phyloP scores from a whole-genome alignment of 2,113 vertebrate species.

The Lucifuga dentata region DNA sequence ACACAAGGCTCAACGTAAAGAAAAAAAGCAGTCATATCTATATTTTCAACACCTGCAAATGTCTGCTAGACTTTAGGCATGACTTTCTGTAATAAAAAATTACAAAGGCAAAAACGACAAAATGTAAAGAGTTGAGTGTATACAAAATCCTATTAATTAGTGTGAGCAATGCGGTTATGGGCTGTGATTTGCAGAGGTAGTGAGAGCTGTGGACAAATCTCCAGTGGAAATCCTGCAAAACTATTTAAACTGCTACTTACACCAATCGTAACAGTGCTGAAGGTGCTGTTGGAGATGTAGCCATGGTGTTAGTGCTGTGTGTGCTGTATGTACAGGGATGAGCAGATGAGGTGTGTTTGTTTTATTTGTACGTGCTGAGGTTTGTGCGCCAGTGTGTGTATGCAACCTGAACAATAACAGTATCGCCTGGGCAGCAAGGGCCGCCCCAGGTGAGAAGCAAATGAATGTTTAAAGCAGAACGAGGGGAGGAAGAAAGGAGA shows the following conservation, averaged over 20 bases:
- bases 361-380: conserved; percentile 89
- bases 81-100: conserved; percentile 78
- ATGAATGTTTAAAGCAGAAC: conserved; percentile 87
- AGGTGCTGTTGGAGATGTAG: conserved; percentile 49
- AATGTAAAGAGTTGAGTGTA: conserved; percentile 68
- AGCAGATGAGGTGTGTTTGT: conserved; percentile 72
- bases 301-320: conserved; percentile 53
- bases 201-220: conserved; percentile 57
- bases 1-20: conserved; percentile 63
- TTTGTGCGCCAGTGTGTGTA: conserved; percentile 77
- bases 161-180: conserved; percentile 69
- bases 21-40: conserved; percentile 68
- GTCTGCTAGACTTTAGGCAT: conserved; percentile 80
- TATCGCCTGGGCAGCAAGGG: conserved; percentile 67
- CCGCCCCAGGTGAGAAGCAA: conserved; percentile 89
- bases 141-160: conserved; percentile 65
- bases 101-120: conserved; percentile 77
- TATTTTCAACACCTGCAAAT: conserved; percentile 80
- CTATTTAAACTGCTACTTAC: conserved; percentile 42
- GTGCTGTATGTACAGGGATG: conserved; percentile 82
- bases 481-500: conserved; percentile 54
- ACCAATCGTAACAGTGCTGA: conserved; percentile 7
- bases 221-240: conserved; percentile 42
- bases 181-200: conserved; percentile 66
- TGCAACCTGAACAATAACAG: conserved; percentile 60